These are phyloP conservation scores for Rhagoletis pomonella DNA, from an alignment of 1,140 invertebrate genomes.

Conservation along the genomic window DNA sequence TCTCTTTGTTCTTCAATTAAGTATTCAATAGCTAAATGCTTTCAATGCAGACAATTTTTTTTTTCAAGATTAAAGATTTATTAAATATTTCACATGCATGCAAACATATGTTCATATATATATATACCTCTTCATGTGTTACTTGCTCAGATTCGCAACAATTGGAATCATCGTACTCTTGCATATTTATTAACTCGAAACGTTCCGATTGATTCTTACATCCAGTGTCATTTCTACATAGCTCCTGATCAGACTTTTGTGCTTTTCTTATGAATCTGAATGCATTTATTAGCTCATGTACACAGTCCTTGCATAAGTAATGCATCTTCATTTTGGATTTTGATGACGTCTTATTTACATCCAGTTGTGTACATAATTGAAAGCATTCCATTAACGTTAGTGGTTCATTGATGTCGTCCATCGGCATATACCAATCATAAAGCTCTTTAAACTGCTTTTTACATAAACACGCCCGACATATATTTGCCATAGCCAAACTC, in stretches of 20 bases:
- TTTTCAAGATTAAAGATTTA: background rate
- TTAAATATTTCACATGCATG: background rate
- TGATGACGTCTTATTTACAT: background rate
- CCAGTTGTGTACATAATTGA: background rate
- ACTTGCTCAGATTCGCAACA: background rate
- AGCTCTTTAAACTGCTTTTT: background rate
- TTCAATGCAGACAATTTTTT: background rate
- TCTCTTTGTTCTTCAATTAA: background rate
- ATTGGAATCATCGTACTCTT: background rate
- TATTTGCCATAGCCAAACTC: background rate
- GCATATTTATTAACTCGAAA: background rate
- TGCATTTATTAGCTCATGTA: background rate
- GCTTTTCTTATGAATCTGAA: background rate
- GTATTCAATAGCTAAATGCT: background rate
- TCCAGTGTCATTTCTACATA: background rate
- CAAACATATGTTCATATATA: too few relatives aligned
- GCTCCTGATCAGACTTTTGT: background rate
- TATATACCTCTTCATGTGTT: background rate
- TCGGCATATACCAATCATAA: background rate
- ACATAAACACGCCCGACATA: background rate
- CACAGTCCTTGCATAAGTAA: background rate
- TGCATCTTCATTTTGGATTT: background rate
- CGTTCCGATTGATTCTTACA: background rate
- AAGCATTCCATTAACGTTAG: background rate
- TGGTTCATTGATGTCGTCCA: background rate